A percentile compares a stretch with the other conserved stretches of the same genome.
Conservation (phyloP, 2,888 invertebrate genomes). For the Heliconius ethilla region DNA sequence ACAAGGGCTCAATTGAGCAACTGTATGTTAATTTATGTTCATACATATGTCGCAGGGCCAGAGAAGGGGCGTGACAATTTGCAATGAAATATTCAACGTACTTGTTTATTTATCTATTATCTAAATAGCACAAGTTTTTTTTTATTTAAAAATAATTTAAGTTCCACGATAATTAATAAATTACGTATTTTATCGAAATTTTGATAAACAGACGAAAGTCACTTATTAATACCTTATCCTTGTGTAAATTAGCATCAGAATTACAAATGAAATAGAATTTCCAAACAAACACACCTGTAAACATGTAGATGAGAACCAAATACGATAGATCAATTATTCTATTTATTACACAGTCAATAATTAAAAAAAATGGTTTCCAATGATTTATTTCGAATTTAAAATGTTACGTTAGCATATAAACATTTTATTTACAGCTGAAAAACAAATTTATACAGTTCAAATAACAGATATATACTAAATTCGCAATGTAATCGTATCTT, state of each 20-base stretch:
- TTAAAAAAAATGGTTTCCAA: background rate
- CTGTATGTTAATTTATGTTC: constrained; percentile 46
- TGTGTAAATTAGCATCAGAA: background rate
- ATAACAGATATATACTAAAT: constrained; percentile 5
- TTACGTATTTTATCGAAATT: background rate
- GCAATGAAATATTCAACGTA: constrained; percentile 4
- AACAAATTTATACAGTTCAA: background rate
- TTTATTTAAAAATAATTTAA: too few species aligned
- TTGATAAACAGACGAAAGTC: background rate
- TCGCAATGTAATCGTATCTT: constrained; percentile 6
- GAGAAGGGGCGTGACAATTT: constrained; percentile 17
- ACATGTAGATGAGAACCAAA: background rate
- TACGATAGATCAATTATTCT: background rate
- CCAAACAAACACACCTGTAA: background rate
- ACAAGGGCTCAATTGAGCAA: constrained; percentile 45
- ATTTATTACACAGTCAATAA: background rate
- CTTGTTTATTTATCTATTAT: too few species aligned
- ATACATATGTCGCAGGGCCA: constrained; percentile 35
- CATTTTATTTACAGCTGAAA: background rate
- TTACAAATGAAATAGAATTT: background rate
- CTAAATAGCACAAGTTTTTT: too few species aligned
- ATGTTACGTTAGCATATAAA: background rate
- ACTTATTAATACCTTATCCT: background rate
- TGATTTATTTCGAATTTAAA: background rate
- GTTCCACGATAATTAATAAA: too few species aligned